Percentiles rank a stretch among this genome's conserved stretches.
phyloP scores from a whole-genome alignment of 2,888 invertebrate genomes.

The Metalampra italica region DNA sequence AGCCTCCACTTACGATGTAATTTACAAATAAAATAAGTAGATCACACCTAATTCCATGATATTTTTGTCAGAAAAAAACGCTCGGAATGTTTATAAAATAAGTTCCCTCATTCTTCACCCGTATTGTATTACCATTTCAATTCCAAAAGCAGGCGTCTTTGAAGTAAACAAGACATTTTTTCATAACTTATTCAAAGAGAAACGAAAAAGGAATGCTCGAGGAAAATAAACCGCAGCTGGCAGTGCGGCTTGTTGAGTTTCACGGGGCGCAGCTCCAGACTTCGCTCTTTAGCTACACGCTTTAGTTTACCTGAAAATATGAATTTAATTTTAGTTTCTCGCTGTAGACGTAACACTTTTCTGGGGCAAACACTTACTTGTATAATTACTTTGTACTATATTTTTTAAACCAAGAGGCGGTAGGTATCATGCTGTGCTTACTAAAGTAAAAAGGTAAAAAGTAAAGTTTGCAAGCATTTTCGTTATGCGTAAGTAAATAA shows the following conservation, averaged over 20 bases:
- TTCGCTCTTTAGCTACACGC: conserved; percentile 17
- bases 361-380: background rate
- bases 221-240: conserved; percentile 10
- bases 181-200: conserved; percentile 9
- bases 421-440: no score
- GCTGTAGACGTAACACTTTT: background rate
- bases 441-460: no score
- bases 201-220: conserved; percentile 16
- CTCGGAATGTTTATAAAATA: conserved; percentile 8
- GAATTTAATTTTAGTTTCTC: conserved; percentile 18
- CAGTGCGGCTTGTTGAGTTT: conserved; percentile 27
- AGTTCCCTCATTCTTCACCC: conserved; percentile 12
- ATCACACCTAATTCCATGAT: background rate
- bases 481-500: no score
- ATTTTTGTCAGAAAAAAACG: background rate
- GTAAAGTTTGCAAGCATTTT: no score
- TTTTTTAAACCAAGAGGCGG: no score
- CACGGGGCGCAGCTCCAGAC: conserved; percentile 23
- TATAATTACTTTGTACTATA: no score
- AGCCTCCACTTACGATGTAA: no score
- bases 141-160: conserved; percentile 10
- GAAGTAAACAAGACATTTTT: conserved; percentile 18
- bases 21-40: no score
- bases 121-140: conserved; percentile 11
- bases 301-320: conserved; percentile 26